These are phyloP conservation scores for Caenorhabditis latens DNA, from an alignment of 1,140 invertebrate species.

Conservation along the genomic window DNA sequence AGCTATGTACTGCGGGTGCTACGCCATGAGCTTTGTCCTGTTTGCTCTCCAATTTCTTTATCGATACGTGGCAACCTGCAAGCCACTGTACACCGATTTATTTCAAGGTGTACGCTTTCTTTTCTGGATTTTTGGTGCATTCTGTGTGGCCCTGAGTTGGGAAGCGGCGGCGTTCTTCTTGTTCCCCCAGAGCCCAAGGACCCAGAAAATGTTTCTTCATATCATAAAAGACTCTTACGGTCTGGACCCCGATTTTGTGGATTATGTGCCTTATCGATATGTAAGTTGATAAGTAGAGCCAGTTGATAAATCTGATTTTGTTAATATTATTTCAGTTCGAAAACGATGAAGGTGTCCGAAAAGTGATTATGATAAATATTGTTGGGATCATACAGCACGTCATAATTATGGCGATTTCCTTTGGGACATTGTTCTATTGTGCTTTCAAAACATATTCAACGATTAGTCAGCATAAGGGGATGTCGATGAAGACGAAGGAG, in stretches of 20 bases:
- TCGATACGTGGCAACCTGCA: background rate
- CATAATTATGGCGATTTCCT: background rate
- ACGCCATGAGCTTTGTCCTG: background rate
- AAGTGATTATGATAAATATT: background rate
- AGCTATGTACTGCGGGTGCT: constrained; percentile 2
- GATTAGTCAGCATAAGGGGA: background rate
- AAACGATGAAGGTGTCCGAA: background rate
- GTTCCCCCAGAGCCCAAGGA: background rate
- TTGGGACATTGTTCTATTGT: background rate
- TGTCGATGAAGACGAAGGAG: background rate
- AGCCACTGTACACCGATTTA: background rate
- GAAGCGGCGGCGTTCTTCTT: background rate
- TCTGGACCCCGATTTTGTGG: background rate
- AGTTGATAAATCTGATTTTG: too few relatives aligned
- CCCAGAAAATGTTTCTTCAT: background rate
- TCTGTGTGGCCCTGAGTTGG: background rate
- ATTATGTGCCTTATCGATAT: background rate
- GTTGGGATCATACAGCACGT: background rate
- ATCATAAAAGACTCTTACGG: background rate
- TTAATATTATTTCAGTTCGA: too few relatives aligned
- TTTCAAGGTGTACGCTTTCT: background rate
- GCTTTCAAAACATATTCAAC: background rate
- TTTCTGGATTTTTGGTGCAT: background rate
- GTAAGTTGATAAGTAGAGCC: too few relatives aligned
- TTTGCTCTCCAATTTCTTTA: constrained; percentile 4